Evolutionary conservation across 2,797 vertebrate species (phyloP).

Genomic region (Bovichtus diacanthus): DNA sequence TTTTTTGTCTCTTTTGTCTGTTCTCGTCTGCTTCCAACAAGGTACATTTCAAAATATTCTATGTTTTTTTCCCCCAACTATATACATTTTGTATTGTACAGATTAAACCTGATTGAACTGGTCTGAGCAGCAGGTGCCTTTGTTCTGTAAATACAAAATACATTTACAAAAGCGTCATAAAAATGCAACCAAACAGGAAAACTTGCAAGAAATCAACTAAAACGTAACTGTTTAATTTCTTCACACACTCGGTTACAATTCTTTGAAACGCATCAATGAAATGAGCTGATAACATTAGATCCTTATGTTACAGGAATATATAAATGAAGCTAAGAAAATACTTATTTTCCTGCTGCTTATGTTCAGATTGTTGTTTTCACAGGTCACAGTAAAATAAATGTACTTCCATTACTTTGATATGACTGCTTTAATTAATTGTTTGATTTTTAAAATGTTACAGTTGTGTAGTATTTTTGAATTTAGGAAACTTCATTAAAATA

Average conservation of each 20-base stretch:
- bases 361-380: slow-evolving; percentile 10
- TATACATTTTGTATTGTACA: neutral
- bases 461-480: neutral
- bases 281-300: neutral
- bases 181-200: neutral
- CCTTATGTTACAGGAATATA: neutral
- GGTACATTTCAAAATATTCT: neutral
- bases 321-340: neutral
- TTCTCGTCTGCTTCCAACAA: neutral
- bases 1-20: slow-evolving; percentile 1
- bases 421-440: neutral
- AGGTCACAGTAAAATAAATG: slow-evolving; percentile 8
- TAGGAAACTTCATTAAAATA: neutral
- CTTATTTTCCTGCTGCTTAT: neutral
- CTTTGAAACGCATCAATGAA: slow-evolving; percentile 3
- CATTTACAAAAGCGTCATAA: neutral
- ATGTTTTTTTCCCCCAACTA: neutral
- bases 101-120: slow-evolving; percentile 11
- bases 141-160: slow-evolving; percentile 1
- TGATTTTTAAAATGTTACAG: slow-evolving; percentile 1
- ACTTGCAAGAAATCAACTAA: neutral
- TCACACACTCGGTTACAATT: neutral
- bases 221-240: slow-evolving; percentile 10
- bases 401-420: neutral
- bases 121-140: neutral